Evolutionary conservation across 2,797 vertebrate species (phyloP), one percentile per base, ranked within the genome.

Genomic region (Choloepus didactylus): DNA sequence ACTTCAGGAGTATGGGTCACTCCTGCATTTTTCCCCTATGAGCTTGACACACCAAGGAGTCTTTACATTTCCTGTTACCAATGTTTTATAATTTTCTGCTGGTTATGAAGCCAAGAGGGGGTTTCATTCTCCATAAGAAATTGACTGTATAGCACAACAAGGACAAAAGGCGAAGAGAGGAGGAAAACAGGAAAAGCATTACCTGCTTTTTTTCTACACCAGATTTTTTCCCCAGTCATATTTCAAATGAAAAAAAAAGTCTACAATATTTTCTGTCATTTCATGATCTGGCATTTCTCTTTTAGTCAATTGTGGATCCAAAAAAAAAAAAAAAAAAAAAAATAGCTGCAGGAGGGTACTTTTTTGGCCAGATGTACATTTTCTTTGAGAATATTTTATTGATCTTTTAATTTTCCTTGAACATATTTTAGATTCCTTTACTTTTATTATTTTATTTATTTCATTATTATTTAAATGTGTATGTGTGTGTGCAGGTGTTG

Each of bases 341-440:
- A 35, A 35, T 35, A 46, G 23, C 41, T 44, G 3, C 6, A 75
- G 10, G 64, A 56, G 49, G 23, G 9, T 56, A 41, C 44, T 19
- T 72, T 73, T 82, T 31, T 59, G 51, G 76, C 29, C 64, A 80
- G 21, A 49, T 51, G 12, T 38, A 81, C 4, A 21, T 69, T 54
- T 18, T 76, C n/a, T 83, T 87, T 94, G 88, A 76, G 49, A 81
- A 83, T 87, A 91, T 85, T 62, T 41, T 31, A 59, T 89, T 83
- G 41, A 80, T 23, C 6, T 49, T 59, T 89, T 59, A 49, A 86
- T 67, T 93, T 79, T 80, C 19, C 44, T 84, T 66, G 66, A 89
- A n/a, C 21, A 85, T 29, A 95, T 38, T 72, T 85, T 59, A 80
- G 19, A 59, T 46, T 91, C n/a, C 25, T 89, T 79, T 76, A 64